These are phyloP conservation scores for Mormoops blainvillei DNA, from an alignment of 2,113 vertebrate genomes.

Conservation along the genomic window DNA sequence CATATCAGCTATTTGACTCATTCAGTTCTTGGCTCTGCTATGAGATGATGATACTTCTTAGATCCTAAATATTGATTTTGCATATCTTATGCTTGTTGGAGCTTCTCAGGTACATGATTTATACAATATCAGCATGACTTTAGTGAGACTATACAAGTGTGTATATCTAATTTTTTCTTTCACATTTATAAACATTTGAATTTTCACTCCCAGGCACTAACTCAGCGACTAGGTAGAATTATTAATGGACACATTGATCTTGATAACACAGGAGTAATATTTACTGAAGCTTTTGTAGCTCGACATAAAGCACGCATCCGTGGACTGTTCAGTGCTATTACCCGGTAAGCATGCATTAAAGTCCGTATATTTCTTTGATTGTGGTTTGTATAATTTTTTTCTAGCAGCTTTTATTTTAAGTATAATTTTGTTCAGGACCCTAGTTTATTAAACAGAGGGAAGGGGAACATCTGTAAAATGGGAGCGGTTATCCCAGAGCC, in stretches of 20 bases:
- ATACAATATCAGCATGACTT: background rate
- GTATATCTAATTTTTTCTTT: background rate
- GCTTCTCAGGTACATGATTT: background rate
- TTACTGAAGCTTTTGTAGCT: constrained; percentile 92
- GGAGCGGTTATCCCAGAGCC: background rate
- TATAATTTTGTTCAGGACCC: background rate
- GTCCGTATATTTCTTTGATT: background rate
- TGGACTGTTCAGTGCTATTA: constrained; percentile 94
- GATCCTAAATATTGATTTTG: constrained; percentile 3
- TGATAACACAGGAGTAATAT: constrained; percentile 92
- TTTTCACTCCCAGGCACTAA: constrained; percentile 84
- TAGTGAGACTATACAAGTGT: background rate
- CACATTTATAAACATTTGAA: constrained; percentile 31
- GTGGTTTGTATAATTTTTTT: background rate
- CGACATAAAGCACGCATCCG: constrained; percentile 92
- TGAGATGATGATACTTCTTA: background rate
- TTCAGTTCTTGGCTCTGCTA: background rate
- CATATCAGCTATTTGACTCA: background rate
- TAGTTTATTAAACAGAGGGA: background rate
- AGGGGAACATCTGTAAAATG: background rate
- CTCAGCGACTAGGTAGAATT: constrained; percentile 87
- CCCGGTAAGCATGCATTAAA: constrained; percentile 81
- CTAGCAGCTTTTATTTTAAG: background rate
- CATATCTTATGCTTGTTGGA: background rate
- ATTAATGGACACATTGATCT: constrained; percentile 93